Conservation (phyloP, 1,140 invertebrate genomes). For the Papilio xuthus region DNA sequence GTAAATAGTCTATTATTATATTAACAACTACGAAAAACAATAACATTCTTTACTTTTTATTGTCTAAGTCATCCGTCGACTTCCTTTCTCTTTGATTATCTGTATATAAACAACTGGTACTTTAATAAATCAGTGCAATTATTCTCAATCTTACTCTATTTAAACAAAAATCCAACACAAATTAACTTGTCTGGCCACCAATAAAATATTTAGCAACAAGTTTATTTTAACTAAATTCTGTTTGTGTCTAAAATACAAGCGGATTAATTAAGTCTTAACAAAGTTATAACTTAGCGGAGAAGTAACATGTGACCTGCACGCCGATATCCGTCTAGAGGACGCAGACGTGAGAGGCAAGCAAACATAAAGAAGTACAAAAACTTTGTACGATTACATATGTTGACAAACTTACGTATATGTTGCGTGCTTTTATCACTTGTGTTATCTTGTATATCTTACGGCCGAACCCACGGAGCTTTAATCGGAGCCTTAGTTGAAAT, state of each 20-base stretch:
- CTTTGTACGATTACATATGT: not conserved
- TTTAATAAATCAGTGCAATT: no score
- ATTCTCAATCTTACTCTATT: no score
- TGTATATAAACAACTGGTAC: no score
- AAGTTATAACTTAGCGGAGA: not conserved
- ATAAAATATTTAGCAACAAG: not conserved
- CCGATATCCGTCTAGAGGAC: not conserved
- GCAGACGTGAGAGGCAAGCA: not conserved
- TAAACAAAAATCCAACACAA: no score
- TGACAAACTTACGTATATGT: not conserved
- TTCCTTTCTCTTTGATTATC: no score
- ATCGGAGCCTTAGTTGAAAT: not conserved
- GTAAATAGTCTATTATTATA: not conserved
- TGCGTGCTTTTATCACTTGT: not conserved
- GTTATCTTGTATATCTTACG: not conserved
- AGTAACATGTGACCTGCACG: not conserved
- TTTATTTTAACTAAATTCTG: slow-evolving; percentile 3
- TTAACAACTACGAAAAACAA: no score
- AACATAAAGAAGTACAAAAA: not conserved
- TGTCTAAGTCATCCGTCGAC: no score
- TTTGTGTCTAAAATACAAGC: not conserved
- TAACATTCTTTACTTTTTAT: no score
- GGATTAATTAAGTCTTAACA: slow-evolving; percentile 5
- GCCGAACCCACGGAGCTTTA: no score
- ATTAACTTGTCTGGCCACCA: not conserved